phyloP scores from a whole-genome alignment of 2,888 invertebrate species.

The Branchellion lobata region DNA sequence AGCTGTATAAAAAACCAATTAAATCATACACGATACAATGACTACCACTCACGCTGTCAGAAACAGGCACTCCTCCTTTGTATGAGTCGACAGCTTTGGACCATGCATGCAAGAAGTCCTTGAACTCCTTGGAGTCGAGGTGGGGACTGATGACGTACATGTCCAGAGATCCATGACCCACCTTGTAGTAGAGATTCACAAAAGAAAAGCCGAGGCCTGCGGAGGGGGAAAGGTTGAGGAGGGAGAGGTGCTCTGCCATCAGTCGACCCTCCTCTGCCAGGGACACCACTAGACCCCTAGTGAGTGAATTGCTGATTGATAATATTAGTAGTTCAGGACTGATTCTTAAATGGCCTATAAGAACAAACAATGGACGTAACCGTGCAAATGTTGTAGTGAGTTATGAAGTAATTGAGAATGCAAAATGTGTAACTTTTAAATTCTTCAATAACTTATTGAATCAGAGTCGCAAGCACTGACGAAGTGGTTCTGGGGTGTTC shows the following conservation, averaged over 20 bases:
- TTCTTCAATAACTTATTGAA: not conserved
- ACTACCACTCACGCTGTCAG: conserved; percentile 21
- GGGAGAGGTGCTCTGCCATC: conserved; percentile 39
- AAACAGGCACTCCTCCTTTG: conserved; percentile 32
- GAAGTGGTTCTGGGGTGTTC: conserved; percentile 12
- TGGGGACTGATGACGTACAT: conserved; percentile 40
- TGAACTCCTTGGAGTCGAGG: conserved; percentile 37
- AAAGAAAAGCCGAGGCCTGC: not conserved
- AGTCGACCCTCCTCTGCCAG: conserved; percentile 43
- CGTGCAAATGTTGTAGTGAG: too few relatives aligned
- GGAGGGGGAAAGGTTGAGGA: conserved; percentile 35
- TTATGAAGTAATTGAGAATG: too few relatives aligned
- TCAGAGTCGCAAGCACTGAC: conserved; percentile 20
- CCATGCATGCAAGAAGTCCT: conserved; percentile 38
- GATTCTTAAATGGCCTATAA: too few relatives aligned
- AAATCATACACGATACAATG: too few relatives aligned
- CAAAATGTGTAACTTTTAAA: too few relatives aligned
- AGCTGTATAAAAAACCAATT: not conserved
- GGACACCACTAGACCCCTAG: conserved; percentile 41
- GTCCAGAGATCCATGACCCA: conserved; percentile 44
- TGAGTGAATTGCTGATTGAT: too few relatives aligned
- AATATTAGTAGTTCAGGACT: too few relatives aligned
- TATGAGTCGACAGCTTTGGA: conserved; percentile 40
- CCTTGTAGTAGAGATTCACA: conserved; percentile 43
- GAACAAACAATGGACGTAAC: too few relatives aligned